A percentile compares a stretch with the other conserved stretches of the same genome.
These are phyloP conservation scores for Ceratina japonica DNA, from an alignment of 1,140 invertebrate species.

Conservation along the genomic window DNA sequence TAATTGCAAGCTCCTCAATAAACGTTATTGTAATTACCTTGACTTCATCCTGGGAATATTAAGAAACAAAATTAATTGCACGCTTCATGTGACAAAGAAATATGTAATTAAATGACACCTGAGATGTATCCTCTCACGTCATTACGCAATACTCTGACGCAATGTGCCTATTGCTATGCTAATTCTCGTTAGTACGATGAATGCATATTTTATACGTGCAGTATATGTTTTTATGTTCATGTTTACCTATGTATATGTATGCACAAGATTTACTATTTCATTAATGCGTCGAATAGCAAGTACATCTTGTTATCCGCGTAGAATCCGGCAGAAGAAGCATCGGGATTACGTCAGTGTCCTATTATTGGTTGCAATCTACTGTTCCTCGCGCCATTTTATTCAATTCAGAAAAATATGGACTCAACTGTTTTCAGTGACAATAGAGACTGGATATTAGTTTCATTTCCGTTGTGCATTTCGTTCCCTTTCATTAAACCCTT, in stretches of 20 bases:
- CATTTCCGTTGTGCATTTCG: neutral
- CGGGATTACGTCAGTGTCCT: neutral
- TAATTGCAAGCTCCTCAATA: no score
- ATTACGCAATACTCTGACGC: slow-evolving; percentile 30
- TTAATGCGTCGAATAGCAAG: slow-evolving; percentile 17
- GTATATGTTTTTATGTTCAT: neutral
- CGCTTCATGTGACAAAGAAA: neutral
- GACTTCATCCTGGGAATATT: neutral
- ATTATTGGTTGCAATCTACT: no score
- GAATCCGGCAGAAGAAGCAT: neutral
- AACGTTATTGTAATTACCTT: no score
- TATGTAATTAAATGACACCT: slow-evolving; percentile 22
- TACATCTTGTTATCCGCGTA: neutral
- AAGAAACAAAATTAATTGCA: neutral
- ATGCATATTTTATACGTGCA: neutral
- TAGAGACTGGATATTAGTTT: neutral
- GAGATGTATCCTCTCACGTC: neutral
- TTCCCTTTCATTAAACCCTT: neutral
- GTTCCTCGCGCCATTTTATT: neutral
- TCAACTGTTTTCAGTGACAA: neutral
- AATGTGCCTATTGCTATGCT: slow-evolving; percentile 38
- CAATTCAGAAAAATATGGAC: neutral
- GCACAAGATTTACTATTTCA: slow-evolving; percentile 5
- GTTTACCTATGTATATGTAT: no score
- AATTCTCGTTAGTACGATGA: slow-evolving; percentile 1